Percentiles rank a stretch among this genome's conserved stretches.
phyloP scores from a whole-genome alignment of 2,888 invertebrate species.

The Poecilus cupreus region DNA sequence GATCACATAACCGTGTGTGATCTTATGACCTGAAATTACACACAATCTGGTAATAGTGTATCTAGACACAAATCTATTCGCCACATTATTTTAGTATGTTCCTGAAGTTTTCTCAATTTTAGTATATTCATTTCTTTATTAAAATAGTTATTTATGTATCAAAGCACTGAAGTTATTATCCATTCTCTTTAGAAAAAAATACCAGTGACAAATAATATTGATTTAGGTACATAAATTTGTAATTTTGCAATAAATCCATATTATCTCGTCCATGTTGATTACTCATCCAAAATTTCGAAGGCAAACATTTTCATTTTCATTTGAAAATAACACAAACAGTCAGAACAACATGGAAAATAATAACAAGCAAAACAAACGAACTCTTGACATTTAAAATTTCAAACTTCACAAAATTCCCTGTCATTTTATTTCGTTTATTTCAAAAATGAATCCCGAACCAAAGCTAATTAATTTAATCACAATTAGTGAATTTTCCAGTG shows the following conservation, averaged over 20 bases:
- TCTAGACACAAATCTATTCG: too few species aligned
- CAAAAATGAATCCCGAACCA: neutral
- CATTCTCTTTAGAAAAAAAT: too few species aligned
- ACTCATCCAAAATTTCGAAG: too few species aligned
- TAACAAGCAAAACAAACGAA: neutral
- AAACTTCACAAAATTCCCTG: constrained; percentile 20
- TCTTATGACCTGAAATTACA: neutral
- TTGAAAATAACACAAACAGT: neutral
- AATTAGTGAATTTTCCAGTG: constrained; percentile 65
- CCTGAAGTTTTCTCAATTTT: too few species aligned
- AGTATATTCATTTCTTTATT: too few species aligned
- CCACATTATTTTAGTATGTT: too few species aligned
- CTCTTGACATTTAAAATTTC: constrained; percentile 2
- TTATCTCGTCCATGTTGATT: neutral
- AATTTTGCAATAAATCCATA: neutral
- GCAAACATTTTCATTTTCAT: neutral
- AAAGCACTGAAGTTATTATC: too few species aligned
- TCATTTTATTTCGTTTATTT: neutral
- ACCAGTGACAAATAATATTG: too few species aligned
- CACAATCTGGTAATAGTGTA: neutral
- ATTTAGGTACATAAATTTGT: too few species aligned
- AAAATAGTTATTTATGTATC: too few species aligned
- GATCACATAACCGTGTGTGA: neutral
- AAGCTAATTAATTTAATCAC: constrained; percentile 62
- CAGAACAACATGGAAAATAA: neutral